Evolutionary conservation across 2,888 invertebrate genomes (phyloP).

Genomic region (Rotaria macrura): DNA sequence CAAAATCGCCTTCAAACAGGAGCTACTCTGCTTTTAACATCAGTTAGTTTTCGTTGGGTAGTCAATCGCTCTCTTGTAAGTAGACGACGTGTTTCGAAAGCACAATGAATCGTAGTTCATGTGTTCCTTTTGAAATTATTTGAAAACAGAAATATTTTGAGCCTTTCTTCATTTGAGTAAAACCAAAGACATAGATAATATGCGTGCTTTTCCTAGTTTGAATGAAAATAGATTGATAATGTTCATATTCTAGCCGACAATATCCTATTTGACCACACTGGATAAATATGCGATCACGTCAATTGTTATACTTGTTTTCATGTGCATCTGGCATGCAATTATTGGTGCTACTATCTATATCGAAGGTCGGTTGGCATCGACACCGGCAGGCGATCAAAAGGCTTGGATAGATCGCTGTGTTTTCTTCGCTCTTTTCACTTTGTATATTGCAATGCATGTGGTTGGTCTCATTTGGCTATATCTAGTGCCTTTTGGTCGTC

Average conservation of each 20-base stretch:
- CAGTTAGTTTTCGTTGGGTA: background rate
- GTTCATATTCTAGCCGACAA: background rate
- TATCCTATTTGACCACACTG: background rate
- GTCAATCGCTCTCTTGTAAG: background rate
- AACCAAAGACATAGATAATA: no score
- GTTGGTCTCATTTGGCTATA: background rate
- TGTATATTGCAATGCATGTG: background rate
- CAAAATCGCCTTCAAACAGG: background rate
- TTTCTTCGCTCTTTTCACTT: background rate
- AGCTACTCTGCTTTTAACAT: background rate
- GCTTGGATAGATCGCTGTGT: background rate
- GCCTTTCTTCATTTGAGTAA: no score
- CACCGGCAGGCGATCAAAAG: background rate
- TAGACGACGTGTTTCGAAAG: background rate
- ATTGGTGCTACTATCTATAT: background rate
- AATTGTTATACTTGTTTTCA: background rate
- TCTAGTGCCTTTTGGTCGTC: background rate
- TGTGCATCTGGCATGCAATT: background rate
- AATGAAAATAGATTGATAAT: no score
- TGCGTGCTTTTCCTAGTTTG: background rate
- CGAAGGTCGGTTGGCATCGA: rapidly evolving
- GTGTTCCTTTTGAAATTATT: background rate
- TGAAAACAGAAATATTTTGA: background rate
- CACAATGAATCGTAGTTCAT: background rate
- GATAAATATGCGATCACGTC: background rate